Conservation (phyloP, 2,888 invertebrate species). For the Eumerus sabulonum region DNA sequence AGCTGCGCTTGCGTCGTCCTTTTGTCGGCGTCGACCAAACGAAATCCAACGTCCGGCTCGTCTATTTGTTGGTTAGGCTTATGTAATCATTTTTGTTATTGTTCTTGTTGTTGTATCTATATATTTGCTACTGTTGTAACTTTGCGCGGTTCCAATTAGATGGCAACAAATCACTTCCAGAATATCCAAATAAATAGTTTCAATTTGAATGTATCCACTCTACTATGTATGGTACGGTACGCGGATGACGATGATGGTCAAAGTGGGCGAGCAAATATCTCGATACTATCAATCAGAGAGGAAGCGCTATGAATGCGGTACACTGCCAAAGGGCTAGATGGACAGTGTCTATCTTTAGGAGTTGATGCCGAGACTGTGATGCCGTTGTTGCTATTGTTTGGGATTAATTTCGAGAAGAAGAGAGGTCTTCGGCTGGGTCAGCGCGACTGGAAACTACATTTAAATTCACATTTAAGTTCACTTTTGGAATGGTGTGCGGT, state of each 20-base stretch:
- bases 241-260: conserved; percentile 12
- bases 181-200: conserved; percentile 19
- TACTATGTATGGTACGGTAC: conserved; percentile 25
- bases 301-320: not conserved
- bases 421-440: conserved; percentile 69
- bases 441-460: conserved; percentile 56
- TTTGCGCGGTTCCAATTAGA: conserved; percentile 36
- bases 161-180: conserved; percentile 20
- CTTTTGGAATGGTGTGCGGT: conserved; percentile 35
- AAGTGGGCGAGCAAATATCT: conserved; percentile 1
- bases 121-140: conserved; percentile 4
- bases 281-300: conserved; percentile 22
- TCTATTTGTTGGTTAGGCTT: not conserved
- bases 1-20: not conserved
- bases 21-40: too few relatives aligned
- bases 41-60: conserved; percentile 12
- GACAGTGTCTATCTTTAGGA: conserved; percentile 1
- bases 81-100: conserved; percentile 9
- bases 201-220: conserved; percentile 22
- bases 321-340: conserved; percentile 26
- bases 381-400: conserved; percentile 19
- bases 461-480: conserved; percentile 63
- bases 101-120: conserved; percentile 6
- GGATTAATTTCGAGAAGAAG: conserved; percentile 62
- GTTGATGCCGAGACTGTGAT: conserved; percentile 25